Percentiles rank a stretch among this genome's conserved stretches.
These are phyloP conservation scores for Mylabris sibirica DNA, from an alignment of 2,888 invertebrate species.

Conservation along the genomic window DNA sequence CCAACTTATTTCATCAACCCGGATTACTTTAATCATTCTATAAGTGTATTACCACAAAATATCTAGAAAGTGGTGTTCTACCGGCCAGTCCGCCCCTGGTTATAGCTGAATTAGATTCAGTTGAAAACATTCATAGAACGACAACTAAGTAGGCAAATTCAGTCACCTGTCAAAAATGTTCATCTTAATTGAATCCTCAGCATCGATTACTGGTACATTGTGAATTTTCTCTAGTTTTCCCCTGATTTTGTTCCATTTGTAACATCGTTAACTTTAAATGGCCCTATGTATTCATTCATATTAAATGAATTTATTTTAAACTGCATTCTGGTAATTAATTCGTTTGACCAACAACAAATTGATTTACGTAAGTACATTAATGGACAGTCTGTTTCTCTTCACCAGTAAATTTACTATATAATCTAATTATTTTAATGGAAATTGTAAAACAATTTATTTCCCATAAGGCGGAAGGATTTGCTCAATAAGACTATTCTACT, in stretches of 20 bases:
- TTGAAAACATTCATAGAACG: too few species aligned
- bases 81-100: too few species aligned
- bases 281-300: not conserved
- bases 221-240: not conserved
- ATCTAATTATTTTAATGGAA: conserved; percentile 3
- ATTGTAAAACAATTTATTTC: not conserved
- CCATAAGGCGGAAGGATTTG: not conserved
- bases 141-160: too few species aligned
- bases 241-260: not conserved
- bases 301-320: not conserved
- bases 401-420: not conserved
- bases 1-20: too few species aligned
- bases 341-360: not conserved
- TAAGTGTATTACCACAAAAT: too few species aligned
- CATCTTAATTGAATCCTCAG: too few species aligned
- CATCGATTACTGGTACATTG: not conserved
- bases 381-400: not conserved
- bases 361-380: not conserved
- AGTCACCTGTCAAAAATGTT: too few species aligned
- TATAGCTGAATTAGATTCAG: too few species aligned
- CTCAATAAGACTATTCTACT: not conserved
- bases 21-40: too few species aligned
- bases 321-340: not conserved
- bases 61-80: too few species aligned
- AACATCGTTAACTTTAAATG: too few species aligned